These are phyloP conservation scores for Tapirus terrestris DNA, from an alignment of 2,113 vertebrate species.

Conservation along the genomic window DNA sequence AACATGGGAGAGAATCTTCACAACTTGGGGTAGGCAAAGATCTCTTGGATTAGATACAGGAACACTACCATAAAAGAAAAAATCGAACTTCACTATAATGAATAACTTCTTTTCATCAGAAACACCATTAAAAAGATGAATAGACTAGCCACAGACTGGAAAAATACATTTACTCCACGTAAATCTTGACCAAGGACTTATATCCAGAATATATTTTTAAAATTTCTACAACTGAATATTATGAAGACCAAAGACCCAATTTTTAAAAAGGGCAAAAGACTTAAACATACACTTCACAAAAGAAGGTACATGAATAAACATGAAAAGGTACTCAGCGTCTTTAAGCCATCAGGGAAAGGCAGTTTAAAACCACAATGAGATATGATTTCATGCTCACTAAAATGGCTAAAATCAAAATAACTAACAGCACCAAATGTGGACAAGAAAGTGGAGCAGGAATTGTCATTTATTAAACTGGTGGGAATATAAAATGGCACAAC, in stretches of 20 bases:
- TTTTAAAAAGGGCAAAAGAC: not conserved
- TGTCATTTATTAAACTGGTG: not conserved
- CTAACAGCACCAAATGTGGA: not conserved
- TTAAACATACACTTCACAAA: not conserved
- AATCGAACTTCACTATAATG: not conserved
- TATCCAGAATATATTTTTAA: constrained; percentile 20
- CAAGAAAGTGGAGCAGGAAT: not conserved
- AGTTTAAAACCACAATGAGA: not conserved
- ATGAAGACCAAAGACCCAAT: not conserved
- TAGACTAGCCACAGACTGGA: not conserved
- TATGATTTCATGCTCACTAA: not conserved
- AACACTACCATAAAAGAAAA: not conserved
- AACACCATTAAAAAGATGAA: constrained; percentile 30
- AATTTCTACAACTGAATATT: not conserved
- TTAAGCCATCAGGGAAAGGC: constrained; percentile 1
- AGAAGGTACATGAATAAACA: not conserved
- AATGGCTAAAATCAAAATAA: constrained; percentile 30
- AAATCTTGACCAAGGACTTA: not conserved
- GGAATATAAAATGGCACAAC: not conserved
- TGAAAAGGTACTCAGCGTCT: not conserved
- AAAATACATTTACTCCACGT: not conserved
- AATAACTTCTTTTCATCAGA: constrained; percentile 23
- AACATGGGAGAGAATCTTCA: not conserved
- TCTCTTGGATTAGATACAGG: not conserved
- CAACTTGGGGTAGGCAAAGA: not conserved